Conservation (phyloP, 2,113 vertebrate genomes). For the Corythornis cristatus region DNA sequence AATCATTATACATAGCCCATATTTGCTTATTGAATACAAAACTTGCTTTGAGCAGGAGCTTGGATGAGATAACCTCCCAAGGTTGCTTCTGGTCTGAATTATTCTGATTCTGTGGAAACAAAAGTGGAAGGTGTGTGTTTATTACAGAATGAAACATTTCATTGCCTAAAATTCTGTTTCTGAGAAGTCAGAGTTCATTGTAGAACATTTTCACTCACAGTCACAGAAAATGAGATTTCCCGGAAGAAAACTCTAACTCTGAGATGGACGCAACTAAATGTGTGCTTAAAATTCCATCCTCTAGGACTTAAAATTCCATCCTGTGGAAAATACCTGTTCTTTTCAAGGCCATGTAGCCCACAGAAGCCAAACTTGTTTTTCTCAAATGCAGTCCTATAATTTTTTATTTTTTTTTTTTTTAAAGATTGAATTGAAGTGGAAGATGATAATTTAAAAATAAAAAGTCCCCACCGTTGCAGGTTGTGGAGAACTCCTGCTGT, state of each 20-base stretch:
- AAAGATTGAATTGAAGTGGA: neutral
- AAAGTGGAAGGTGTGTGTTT: neutral
- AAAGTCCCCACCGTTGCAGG: constrained; percentile 39
- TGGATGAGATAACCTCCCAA: constrained; percentile 8
- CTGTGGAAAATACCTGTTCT: neutral
- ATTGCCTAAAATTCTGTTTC: constrained; percentile 33
- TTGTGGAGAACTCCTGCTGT: constrained; percentile 28
- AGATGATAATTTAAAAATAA: constrained; percentile 52
- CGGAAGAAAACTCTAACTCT: neutral
- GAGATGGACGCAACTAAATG: neutral
- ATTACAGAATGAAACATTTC: neutral
- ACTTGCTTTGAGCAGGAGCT: constrained; percentile 17
- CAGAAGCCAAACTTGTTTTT: constrained; percentile 1
- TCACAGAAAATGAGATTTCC: constrained; percentile 38
- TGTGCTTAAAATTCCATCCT: neutral
- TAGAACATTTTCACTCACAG: neutral
- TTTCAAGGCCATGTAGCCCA: neutral
- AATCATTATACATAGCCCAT: neutral
- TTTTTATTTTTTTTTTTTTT: neutral
- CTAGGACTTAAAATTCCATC: neutral
- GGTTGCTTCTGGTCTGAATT: constrained; percentile 27
- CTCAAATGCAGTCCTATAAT: neutral
- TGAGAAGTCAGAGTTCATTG: constrained; percentile 42
- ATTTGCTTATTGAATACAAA: constrained; percentile 23
- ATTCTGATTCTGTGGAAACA: constrained; percentile 17